phyloP scores from a whole-genome alignment of 2,113 vertebrate genomes.

The Ancistrus triradiatus region DNA sequence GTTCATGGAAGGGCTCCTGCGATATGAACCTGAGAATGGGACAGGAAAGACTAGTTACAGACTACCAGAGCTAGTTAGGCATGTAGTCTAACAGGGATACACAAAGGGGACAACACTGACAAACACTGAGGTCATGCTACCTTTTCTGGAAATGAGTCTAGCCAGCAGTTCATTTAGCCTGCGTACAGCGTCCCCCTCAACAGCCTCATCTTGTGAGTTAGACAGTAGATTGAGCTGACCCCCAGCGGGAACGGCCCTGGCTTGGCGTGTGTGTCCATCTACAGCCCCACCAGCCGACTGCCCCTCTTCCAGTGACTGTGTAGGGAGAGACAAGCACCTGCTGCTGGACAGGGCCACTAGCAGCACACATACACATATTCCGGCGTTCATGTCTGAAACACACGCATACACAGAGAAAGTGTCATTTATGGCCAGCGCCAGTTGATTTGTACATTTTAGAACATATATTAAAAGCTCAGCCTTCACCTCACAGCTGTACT shows the following conservation, averaged over 20 bases:
- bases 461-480: not conserved
- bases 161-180: conserved; percentile 64
- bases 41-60: too few relatives aligned
- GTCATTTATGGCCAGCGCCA: not conserved
- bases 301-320: conserved; percentile 52
- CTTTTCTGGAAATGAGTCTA: conserved; percentile 66
- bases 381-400: conserved; percentile 65
- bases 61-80: too few relatives aligned
- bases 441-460: not conserved
- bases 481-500: not conserved
- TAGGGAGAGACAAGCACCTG: conserved; percentile 55
- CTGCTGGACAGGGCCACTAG: conserved; percentile 64
- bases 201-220: conserved; percentile 38
- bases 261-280: conserved; percentile 53
- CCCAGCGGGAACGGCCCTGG: conserved; percentile 55
- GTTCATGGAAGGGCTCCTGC: conserved; percentile 69
- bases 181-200: conserved; percentile 39
- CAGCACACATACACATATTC: conserved; percentile 66
- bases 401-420: not conserved
- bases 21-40: conserved; percentile 22
- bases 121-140: conserved; percentile 45
- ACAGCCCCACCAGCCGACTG: conserved; percentile 38
- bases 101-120: too few relatives aligned
- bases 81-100: too few relatives aligned
- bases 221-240: conserved; percentile 47